Base-by-base conservation (phyloP, 2,797 vertebrate species). In the Falco rusticolus region DNA sequence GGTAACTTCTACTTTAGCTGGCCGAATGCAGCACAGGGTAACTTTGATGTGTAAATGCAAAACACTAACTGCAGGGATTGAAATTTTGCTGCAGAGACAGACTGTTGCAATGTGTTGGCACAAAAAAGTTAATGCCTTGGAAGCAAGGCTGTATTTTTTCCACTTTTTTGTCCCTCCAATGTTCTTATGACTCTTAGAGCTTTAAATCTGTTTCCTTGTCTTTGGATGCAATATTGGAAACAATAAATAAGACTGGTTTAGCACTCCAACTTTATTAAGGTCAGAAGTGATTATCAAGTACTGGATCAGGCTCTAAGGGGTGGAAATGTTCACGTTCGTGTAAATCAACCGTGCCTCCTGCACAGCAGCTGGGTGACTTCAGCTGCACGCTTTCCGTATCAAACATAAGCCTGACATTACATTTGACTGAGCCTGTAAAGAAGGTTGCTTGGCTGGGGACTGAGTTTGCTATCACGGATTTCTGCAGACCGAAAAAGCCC, bases 191-290 rank as follows among this genome's bases (percentile, higher is more conserved):
- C 68, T 91, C 78, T 82, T 29, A 65, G 1, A 61, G 91, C 75
- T 92, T 75, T 96, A 94, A 89, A 94, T 93, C 61, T 92, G 56
- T 47, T 92, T 85, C 45, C 83, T 81, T 54, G 84, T 82, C 86
- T 95, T 82, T 72, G 85, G 41, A 72, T 71, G 64, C 57, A 85
- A 83, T 81, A 93, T 13, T 64, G 60, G 59, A 86, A 94, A 78
- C 85, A 53, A 91, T 84, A 93, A 89, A 93, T 84, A 90, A 94
- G 84, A 51, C 77, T 53, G 65, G 50, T 91, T 83, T 91, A 93
- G 82, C 65, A 50, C 87, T 82, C 86, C 50, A 43, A 34, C 14
- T 72, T 50, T 64, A 71, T 83, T 78, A 68, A 90, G 88, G 79
- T n/a, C 83, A 86, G 69, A 56, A 89, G 65, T 47, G 84, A 87